Percentiles rank a stretch among this genome's conserved stretches.
Evolutionary conservation across 2,113 vertebrate genomes (phyloP).

Genomic region (Percopsis transmontana): DNA sequence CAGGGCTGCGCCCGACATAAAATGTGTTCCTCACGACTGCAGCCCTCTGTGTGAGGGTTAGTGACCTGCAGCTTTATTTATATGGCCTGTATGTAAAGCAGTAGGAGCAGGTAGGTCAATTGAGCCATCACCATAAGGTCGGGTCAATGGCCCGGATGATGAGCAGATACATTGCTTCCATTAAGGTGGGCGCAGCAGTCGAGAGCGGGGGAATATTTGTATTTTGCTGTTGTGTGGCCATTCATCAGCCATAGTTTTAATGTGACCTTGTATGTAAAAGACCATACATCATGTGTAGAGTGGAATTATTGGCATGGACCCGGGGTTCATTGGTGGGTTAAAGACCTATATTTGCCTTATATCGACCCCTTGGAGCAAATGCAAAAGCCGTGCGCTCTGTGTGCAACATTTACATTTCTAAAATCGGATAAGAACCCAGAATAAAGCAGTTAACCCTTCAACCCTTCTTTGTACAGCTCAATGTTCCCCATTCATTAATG

Average conservation of each 20-base stretch:
- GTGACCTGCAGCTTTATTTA: constrained; percentile 13
- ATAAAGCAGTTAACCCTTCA: constrained; percentile 61
- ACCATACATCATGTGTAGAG: constrained; percentile 43
- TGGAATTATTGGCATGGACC: constrained; percentile 58
- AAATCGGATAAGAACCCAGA: constrained; percentile 58
- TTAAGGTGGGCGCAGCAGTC: constrained; percentile 27
- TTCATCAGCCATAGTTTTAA: constrained; percentile 33
- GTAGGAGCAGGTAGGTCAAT: constrained; percentile 4
- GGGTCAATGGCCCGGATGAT: constrained; percentile 51
- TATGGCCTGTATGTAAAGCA: background rate
- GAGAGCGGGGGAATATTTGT: constrained; percentile 21
- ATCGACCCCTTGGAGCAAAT: constrained; percentile 41
- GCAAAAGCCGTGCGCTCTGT: constrained; percentile 15
- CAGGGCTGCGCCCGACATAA: constrained; percentile 21
- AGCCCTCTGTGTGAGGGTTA: constrained; percentile 5
- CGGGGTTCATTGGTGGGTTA: constrained; percentile 62
- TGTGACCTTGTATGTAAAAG: constrained; percentile 37
- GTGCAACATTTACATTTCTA: constrained; percentile 50
- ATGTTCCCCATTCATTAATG: constrained; percentile 51
- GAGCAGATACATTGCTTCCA: constrained; percentile 50
- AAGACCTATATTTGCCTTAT: constrained; percentile 62
- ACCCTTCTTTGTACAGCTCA: constrained; percentile 47
- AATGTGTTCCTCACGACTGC: constrained; percentile 13
- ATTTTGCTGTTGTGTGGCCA: constrained; percentile 27
- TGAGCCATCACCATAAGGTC: constrained; percentile 26